Evolutionary conservation across 2,797 vertebrate species (phyloP).

Genomic region (Heteromormyrus szaboi): DNA sequence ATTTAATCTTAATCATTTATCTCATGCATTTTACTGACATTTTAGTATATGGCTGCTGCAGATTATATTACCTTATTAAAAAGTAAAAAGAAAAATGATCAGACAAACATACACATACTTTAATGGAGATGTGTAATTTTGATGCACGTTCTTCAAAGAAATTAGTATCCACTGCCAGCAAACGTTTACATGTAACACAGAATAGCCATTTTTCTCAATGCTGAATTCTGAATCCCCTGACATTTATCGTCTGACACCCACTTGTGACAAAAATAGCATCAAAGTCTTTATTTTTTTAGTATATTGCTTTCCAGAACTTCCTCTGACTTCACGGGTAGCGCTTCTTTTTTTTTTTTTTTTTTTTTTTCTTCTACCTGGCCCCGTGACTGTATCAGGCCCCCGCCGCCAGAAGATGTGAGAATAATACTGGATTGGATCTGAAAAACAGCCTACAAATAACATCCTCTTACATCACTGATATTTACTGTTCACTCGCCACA

Average conservation of each 20-base stretch:
- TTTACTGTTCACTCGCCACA: not conserved
- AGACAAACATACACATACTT: not conserved
- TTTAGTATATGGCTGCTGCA: not conserved
- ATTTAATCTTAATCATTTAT: not conserved
- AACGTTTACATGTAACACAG: not conserved
- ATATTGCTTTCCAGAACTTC: constrained; percentile 39
- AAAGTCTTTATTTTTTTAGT: constrained; percentile 41
- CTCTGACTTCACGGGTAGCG: constrained; percentile 43
- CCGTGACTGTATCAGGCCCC: constrained; percentile 49
- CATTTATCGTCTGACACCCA: constrained; percentile 43
- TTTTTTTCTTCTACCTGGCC: constrained; percentile 32
- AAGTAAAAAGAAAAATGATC: not conserved
- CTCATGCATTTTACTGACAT: not conserved
- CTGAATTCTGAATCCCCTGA: constrained; percentile 31
- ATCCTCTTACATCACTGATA: not conserved
- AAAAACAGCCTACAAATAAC: not conserved
- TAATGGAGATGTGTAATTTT: not conserved
- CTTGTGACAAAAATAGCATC: constrained; percentile 32
- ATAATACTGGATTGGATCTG: not conserved
- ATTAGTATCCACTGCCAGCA: not conserved
- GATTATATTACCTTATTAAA: not conserved
- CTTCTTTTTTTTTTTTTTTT: constrained; percentile 21
- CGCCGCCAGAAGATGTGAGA: not conserved
- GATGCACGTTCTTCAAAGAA: not conserved
- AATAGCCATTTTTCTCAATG: not conserved